A percentile compares a stretch with the other conserved stretches of the same genome.
Conservation (phyloP, 1,140 invertebrate species). For the Pantala flavescens region DNA sequence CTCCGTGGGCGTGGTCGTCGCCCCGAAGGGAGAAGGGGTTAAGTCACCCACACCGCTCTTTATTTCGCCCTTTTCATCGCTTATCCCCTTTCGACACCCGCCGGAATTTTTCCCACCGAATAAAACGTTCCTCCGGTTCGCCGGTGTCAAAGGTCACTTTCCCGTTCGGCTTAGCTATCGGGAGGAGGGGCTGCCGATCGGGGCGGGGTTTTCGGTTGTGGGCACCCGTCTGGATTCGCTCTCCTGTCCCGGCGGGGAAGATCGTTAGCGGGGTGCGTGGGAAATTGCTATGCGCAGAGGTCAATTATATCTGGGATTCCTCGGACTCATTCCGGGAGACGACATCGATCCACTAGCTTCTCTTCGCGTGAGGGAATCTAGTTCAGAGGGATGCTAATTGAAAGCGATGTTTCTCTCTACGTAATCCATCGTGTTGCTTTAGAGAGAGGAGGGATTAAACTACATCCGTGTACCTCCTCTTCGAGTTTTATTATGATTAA, state of each 20-base stretch:
- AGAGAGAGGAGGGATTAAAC: no score
- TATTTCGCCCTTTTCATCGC: background rate
- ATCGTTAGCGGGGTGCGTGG: background rate
- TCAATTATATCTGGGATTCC: background rate
- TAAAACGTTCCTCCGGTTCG: background rate
- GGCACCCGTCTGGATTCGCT: background rate
- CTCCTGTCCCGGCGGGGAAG: background rate
- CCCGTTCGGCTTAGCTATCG: background rate
- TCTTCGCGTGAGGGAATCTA: no score
- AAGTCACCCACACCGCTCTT: background rate
- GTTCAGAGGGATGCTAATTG: no score
- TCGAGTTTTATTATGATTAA: no score
- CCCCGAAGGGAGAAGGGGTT: background rate
- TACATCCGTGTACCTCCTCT: no score
- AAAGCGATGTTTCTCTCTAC: no score
- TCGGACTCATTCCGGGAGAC: background rate
- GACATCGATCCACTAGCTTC: background rate
- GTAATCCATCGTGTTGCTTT: no score
- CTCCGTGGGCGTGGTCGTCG: background rate
- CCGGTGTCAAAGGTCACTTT: background rate
- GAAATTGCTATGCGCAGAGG: background rate
- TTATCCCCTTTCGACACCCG: background rate
- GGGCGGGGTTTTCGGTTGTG: background rate
- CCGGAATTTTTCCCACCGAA: background rate
- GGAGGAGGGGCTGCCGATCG: background rate